These are phyloP conservation scores for Epinephelus coioides DNA, from an alignment of 2,797 vertebrate species.

Conservation along the genomic window DNA sequence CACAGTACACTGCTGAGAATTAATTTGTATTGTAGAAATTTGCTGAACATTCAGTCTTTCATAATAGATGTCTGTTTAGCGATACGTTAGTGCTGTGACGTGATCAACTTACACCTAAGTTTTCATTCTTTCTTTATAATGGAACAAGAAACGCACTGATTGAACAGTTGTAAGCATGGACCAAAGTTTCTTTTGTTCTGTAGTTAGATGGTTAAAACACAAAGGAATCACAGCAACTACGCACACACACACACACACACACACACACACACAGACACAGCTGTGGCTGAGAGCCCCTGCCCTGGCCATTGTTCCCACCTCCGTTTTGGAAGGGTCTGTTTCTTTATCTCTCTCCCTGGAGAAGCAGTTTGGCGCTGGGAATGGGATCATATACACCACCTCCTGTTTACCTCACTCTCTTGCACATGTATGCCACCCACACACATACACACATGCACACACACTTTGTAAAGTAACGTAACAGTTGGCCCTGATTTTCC, in stretches of 20 bases:
- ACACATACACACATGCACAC: conserved; percentile 25
- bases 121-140: background rate
- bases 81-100: background rate
- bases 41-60: background rate
- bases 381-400: conserved; percentile 73
- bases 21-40: background rate
- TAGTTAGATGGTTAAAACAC: conserved; percentile 5
- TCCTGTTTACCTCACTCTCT: conserved; percentile 79
- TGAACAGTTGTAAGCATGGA: background rate
- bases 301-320: conserved; percentile 78
- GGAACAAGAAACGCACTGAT: background rate
- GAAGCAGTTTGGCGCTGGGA: conserved; percentile 73
- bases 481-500: conserved; percentile 45
- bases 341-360: conserved; percentile 79
- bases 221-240: conserved; percentile 18
- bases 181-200: conserved; percentile 7
- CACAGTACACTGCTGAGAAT: background rate
- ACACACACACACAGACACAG: conserved; percentile 36
- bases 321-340: conserved; percentile 72
- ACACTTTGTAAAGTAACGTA: conserved; percentile 29
- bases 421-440: conserved; percentile 43
- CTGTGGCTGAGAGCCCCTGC: conserved; percentile 51
- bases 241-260: conserved; percentile 20
- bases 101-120: background rate
- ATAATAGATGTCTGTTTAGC: background rate